Evolutionary conservation across 2,888 invertebrate genomes (phyloP).

Genomic region (Tipula lateralis): DNA sequence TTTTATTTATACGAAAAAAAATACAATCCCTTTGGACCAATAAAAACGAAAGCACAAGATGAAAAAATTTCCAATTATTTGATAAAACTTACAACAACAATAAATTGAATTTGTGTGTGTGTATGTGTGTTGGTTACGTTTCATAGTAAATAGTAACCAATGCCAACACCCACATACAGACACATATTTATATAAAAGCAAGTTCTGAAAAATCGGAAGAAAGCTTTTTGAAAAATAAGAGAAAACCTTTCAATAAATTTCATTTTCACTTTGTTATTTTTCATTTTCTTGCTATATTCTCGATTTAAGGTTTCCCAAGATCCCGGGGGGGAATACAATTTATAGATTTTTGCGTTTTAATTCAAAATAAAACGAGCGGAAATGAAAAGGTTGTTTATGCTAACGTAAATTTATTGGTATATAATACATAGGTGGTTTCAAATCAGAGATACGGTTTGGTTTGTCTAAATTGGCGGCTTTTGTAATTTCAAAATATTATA

Average conservation of each 20-base stretch:
- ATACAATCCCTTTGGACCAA: not conserved
- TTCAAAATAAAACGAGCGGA: not conserved
- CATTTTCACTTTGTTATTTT: not conserved
- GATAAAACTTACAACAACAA: conserved; percentile 11
- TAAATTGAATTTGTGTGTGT: not conserved
- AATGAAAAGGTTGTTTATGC: not conserved
- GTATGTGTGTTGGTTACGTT: not conserved
- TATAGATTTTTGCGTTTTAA: not conserved
- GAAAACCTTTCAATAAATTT: not conserved
- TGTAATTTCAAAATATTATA: no score
- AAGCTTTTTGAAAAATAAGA: not conserved
- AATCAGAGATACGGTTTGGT: no score
- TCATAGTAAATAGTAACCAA: not conserved
- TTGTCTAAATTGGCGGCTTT: no score
- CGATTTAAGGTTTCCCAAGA: not conserved
- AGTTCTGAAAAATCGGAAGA: no score
- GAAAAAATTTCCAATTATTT: not conserved
- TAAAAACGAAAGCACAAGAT: not conserved
- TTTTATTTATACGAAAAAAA: not conserved
- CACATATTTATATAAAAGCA: no score
- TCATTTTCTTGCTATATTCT: not conserved
- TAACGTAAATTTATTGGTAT: not conserved
- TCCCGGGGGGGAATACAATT: not conserved
- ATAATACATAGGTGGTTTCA: not conserved
- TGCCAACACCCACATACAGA: not conserved